Evolutionary conservation across 1,140 invertebrate genomes (phyloP).

Genomic region (Centruroides sculpturatus): DNA sequence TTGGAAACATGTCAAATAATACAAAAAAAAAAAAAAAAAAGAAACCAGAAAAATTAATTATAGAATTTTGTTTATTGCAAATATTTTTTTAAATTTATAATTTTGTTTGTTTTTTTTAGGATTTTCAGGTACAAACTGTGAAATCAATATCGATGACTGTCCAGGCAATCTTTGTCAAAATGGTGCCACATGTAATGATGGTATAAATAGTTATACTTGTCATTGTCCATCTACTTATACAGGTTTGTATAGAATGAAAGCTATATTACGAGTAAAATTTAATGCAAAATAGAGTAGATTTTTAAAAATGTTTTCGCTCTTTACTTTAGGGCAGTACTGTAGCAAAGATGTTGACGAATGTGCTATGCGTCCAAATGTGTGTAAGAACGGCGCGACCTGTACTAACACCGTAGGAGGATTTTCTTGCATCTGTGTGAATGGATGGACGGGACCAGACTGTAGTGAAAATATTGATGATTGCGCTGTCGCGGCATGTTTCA

Average conservation of each 20-base stretch:
- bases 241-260: conserved; percentile 24
- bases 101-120: conserved; percentile 3
- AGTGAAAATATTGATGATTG: conserved; percentile 89
- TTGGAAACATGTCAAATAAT: no score
- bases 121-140: conserved; percentile 40
- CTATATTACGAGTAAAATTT: background rate
- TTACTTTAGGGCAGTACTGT: conserved; percentile 34
- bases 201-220: conserved; percentile 75
- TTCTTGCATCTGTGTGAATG: conserved; percentile 91
- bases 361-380: conserved; percentile 49
- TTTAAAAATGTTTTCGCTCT: background rate
- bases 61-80: no score
- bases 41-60: no score
- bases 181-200: conserved; percentile 76
- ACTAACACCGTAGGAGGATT: conserved; percentile 78
- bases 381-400: conserved; percentile 88
- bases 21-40: no score
- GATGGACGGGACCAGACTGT: conserved; percentile 85
- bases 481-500: conserved; percentile 79
- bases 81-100: no score
- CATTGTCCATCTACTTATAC: conserved; percentile 73
- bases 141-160: conserved; percentile 60
- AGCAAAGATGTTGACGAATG: conserved; percentile 38
- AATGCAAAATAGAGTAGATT: no score
- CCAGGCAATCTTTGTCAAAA: conserved; percentile 63